Conservation (phyloP, 1,140 invertebrate species). For the Drosophila orosa region DNA sequence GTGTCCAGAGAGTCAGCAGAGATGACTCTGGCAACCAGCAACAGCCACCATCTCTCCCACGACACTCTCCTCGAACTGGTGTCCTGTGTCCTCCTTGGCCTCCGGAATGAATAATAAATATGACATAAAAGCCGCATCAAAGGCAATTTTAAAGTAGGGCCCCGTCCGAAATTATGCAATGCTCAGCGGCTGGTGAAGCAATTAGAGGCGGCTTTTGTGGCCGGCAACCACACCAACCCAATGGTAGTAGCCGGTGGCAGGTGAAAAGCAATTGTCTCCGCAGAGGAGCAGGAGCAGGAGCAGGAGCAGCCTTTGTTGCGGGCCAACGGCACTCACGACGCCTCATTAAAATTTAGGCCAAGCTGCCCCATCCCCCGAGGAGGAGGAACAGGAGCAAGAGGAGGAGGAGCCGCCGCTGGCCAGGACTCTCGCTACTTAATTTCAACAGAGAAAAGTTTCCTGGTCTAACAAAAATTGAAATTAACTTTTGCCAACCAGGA, state of each 20-base stretch:
- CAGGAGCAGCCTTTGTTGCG: slow-evolving; percentile 67
- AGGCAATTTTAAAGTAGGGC: slow-evolving; percentile 68
- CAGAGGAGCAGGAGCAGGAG: slow-evolving; percentile 23
- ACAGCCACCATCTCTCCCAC: not conserved
- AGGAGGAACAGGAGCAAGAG: not conserved
- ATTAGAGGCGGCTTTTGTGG: slow-evolving; percentile 59
- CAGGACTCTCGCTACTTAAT: slow-evolving; percentile 53
- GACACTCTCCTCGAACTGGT: too few species aligned
- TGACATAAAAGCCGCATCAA: slow-evolving; percentile 79
- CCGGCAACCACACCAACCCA: slow-evolving; percentile 49
- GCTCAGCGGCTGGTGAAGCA: slow-evolving; percentile 60
- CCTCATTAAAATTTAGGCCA: slow-evolving; percentile 83
- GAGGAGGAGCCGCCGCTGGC: slow-evolving; percentile 21
- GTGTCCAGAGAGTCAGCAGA: slow-evolving; percentile 37
- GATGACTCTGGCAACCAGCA: slow-evolving; percentile 5
- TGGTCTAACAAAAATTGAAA: slow-evolving; percentile 75
- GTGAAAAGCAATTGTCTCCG: slow-evolving; percentile 81
- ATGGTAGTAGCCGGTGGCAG: slow-evolving; percentile 60
- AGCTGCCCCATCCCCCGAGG: slow-evolving; percentile 13
- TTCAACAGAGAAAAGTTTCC: slow-evolving; percentile 52
- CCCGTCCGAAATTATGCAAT: slow-evolving; percentile 70
- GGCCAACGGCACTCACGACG: slow-evolving; percentile 58
- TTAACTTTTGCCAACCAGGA: slow-evolving; percentile 69
- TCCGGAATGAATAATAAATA: slow-evolving; percentile 76
- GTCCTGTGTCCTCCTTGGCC: slow-evolving; percentile 4